Conservation (phyloP, 2,113 vertebrate genomes). For the human (Homo sapiens) region GRCh38 chr19:14113001-14113500, state of each 20-base stretch:
- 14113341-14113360: background rate
- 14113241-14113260: constrained; percentile 54
- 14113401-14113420: background rate
- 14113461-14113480: background rate
- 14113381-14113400: background rate
- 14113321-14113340: constrained; percentile 35
- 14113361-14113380: background rate
- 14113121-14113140: constrained; percentile 75
- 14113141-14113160: constrained; percentile 71
- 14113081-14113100: background rate
- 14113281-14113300: background rate
- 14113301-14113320: background rate
- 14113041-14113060: constrained; percentile 14
- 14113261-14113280: background rate
- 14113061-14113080: background rate
- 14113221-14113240: constrained; percentile 42
- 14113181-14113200: constrained; percentile 69
- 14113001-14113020: background rate
- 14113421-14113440: background rate
- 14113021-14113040: background rate
- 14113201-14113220: constrained; percentile 52
- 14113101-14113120: background rate
- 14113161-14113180: constrained; percentile 56
- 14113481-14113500: background rate
- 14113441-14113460: background rate